A percentile compares a stretch with the other conserved stretches of the same genome.
Evolutionary conservation across 1,140 invertebrate species (phyloP).

Genomic region (Tetramorium parvispinum): DNA sequence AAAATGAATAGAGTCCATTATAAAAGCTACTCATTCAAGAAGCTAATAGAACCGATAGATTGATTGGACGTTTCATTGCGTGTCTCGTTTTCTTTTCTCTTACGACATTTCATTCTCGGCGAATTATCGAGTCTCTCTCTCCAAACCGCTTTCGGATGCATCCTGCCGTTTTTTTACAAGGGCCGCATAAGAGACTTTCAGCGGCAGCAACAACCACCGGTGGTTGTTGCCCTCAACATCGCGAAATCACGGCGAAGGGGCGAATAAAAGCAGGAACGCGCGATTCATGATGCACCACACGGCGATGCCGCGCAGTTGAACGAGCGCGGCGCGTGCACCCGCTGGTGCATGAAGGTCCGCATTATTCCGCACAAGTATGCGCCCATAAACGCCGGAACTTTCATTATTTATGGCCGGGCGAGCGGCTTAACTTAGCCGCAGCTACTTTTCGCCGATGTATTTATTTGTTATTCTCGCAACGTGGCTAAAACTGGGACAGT

Average conservation of each 20-base stretch:
- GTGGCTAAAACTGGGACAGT: conserved; percentile 69
- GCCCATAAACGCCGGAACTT: conserved; percentile 80
- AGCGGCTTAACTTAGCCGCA: conserved; percentile 74
- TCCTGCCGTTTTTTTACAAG: not conserved
- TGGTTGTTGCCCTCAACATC: conserved; percentile 24
- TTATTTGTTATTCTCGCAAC: conserved; percentile 79
- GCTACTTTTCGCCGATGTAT: conserved; percentile 80
- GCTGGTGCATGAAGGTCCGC: conserved; percentile 62
- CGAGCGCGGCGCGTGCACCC: conserved; percentile 2
- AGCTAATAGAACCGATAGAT: not conserved
- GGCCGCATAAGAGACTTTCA: conserved; percentile 36
- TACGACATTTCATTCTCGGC: not conserved
- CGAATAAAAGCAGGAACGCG: not conserved
- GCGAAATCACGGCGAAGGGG: conserved; percentile 47
- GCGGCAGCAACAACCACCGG: conserved; percentile 1
- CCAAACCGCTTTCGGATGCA: conserved; percentile 15
- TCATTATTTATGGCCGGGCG: conserved; percentile 77
- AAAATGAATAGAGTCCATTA: not conserved
- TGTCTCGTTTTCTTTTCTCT: not conserved
- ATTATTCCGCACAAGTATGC: conserved; percentile 76
- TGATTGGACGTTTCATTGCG: not conserved
- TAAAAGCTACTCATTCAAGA: not conserved
- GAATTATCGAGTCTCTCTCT: conserved; percentile 16
- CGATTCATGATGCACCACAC: conserved; percentile 3
- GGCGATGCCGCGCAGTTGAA: not conserved